phyloP scores from a whole-genome alignment of 1,140 invertebrate species.

The Camponotus floridanus region DNA sequence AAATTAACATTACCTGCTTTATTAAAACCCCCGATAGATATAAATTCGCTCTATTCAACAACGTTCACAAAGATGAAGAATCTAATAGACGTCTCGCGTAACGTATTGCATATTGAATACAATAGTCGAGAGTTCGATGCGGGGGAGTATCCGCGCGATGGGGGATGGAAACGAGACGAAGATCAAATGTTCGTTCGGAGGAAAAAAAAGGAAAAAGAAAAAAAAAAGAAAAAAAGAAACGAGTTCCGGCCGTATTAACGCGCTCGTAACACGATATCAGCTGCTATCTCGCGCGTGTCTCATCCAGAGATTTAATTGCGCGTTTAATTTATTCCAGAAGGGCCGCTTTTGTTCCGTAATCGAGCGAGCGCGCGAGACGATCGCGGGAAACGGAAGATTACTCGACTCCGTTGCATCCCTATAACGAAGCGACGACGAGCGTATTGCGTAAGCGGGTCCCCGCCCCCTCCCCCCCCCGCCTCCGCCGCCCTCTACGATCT shows the following conservation, averaged over 20 bases:
- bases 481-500: conserved; percentile 52
- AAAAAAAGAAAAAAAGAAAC: background rate
- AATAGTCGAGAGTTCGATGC: background rate
- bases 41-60: background rate
- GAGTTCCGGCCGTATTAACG: background rate
- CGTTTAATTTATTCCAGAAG: conserved; percentile 50
- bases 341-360: conserved; percentile 26
- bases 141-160: background rate
- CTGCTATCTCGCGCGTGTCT: conserved; percentile 15
- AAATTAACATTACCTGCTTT: background rate
- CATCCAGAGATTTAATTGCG: conserved; percentile 52
- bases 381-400: conserved; percentile 36
- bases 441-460: conserved; percentile 71
- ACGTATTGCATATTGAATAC: too few relatives aligned
- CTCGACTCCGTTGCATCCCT: conserved; percentile 50
- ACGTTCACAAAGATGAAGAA: background rate
- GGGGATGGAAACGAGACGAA: background rate
- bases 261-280: conserved; percentile 47
- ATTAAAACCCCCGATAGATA: background rate
- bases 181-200: background rate
- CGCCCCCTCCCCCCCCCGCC: too few relatives aligned
- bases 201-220: too few relatives aligned
- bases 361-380: conserved; percentile 8
- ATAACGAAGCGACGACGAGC: conserved; percentile 58
- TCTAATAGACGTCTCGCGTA: background rate